Percentiles rank a stretch among this genome's conserved stretches.
Evolutionary conservation across 2,888 invertebrate species (phyloP).

Genomic region (Parapristionchus giblindavisi): DNA sequence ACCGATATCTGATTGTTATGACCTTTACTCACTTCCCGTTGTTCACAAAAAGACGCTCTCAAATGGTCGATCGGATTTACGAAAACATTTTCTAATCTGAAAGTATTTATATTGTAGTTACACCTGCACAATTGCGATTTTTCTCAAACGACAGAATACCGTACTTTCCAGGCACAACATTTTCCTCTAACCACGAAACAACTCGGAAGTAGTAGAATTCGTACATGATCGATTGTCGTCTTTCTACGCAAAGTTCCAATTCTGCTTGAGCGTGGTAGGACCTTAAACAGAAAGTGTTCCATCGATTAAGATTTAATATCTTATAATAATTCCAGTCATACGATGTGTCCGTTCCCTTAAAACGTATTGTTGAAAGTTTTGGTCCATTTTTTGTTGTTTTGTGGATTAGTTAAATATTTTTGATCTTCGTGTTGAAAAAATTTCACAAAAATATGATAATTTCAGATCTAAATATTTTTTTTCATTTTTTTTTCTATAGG

Average conservation of each 20-base stretch:
- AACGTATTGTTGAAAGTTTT: neutral
- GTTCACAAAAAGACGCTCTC: neutral
- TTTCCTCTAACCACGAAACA: conserved; percentile 54
- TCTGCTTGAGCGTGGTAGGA: conserved; percentile 56
- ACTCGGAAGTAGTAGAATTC: conserved; percentile 48
- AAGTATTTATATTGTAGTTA: no score
- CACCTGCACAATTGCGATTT: no score
- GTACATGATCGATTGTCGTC: conserved; percentile 46
- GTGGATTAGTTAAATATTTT: no score
- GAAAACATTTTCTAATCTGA: conserved; percentile 39
- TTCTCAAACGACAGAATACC: neutral
- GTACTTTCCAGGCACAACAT: conserved; percentile 51
- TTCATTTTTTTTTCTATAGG: no score
- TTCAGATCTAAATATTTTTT: no score
- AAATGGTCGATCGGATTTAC: conserved; percentile 26
- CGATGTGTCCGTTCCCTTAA: no score
- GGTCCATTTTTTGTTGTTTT: no score
- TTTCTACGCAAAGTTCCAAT: conserved; percentile 50
- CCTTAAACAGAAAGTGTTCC: conserved; percentile 42
- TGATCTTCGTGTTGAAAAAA: no score
- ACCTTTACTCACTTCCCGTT: neutral
- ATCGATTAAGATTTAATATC: no score
- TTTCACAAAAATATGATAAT: no score
- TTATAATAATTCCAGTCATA: no score
- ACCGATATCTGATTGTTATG: conserved; percentile 56